These are phyloP conservation scores for Anarrhichthys ocellatus DNA, from an alignment of 2,113 vertebrate genomes.

Conservation along the genomic window DNA sequence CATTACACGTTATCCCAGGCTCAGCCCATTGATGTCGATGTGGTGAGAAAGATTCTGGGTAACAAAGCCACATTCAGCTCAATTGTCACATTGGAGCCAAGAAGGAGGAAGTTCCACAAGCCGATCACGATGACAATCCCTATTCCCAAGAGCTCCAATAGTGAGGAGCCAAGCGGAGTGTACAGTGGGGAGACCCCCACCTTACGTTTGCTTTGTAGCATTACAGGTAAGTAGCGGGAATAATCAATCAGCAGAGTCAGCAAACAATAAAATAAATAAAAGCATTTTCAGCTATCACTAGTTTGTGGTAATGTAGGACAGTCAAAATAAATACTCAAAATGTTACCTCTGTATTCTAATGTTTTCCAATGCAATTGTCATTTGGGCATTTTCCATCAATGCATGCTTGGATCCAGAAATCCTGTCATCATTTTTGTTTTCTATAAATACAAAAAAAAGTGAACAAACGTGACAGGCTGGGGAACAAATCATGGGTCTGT, in stretches of 20 bases:
- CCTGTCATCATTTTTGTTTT: not conserved
- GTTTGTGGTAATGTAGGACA: not conserved
- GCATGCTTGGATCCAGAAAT: not conserved
- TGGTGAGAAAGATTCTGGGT: constrained; percentile 95
- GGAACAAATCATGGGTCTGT: constrained; percentile 28
- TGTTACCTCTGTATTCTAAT: not conserved
- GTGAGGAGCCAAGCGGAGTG: constrained; percentile 85
- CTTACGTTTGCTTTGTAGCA: constrained; percentile 95
- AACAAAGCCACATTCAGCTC: constrained; percentile 98
- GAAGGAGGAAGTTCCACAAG: constrained; percentile 97
- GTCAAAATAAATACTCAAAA: not conserved
- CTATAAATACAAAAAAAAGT: not conserved
- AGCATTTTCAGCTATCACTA: not conserved
- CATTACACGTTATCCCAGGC: constrained; percentile 82
- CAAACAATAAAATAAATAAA: not conserved
- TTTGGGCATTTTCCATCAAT: not conserved
- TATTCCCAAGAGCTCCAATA: constrained; percentile 90
- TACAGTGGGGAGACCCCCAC: constrained; percentile 93
- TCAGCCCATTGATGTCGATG: constrained; percentile 91
- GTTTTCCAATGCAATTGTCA: not conserved
- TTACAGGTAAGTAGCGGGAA: constrained; percentile 87
- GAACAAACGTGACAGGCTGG: not conserved
- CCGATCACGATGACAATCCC: constrained; percentile 99
- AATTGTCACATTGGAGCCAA: constrained; percentile 95
- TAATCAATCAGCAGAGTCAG: not conserved